Percentiles rank a stretch among this genome's conserved stretches.
These are phyloP conservation scores for Delphinapterus leucas DNA, from an alignment of 2,113 vertebrate genomes.

Conservation along the genomic window DNA sequence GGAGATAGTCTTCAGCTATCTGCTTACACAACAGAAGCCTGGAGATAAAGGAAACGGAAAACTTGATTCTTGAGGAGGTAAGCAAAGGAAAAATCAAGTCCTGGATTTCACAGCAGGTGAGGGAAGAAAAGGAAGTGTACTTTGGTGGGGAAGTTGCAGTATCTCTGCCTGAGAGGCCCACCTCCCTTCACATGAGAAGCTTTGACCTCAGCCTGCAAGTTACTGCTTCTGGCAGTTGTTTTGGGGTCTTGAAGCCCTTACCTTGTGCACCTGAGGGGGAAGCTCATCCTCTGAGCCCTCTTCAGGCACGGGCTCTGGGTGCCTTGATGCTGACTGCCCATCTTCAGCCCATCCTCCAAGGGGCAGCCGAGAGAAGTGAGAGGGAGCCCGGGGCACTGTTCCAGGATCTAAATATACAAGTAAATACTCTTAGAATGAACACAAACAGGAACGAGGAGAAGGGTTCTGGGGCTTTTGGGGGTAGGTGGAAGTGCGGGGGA, in stretches of 20 bases:
- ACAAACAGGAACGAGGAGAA: not conserved
- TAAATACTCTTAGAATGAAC: not conserved
- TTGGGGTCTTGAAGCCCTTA: constrained; percentile 51
- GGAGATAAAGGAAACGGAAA: not conserved
- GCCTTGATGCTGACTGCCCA: constrained; percentile 82
- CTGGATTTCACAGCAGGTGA: not conserved
- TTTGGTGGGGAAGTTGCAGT: not conserved
- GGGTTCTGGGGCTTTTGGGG: not conserved
- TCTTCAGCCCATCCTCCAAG: constrained; percentile 97
- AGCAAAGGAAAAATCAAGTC: not conserved
- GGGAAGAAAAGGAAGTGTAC: not conserved
- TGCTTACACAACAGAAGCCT: not conserved
- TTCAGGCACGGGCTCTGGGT: constrained; percentile 92
- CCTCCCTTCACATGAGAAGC: not conserved
- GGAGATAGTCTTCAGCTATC: not conserved
- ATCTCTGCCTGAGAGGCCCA: not conserved
- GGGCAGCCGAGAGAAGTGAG: constrained; percentile 89
- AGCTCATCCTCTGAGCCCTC: constrained; percentile 95
- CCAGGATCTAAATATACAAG: constrained; percentile 80
- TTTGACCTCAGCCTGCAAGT: not conserved
- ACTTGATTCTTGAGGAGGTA: not conserved
- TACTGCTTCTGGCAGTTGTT: not conserved
- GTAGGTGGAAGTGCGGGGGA: too few relatives aligned
- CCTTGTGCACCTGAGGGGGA: constrained; percentile 94
- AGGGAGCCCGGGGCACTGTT: constrained; percentile 82